These are phyloP conservation scores for Hystrix cristata DNA, from an alignment of 2,113 vertebrate genomes.

Conservation along the genomic window DNA sequence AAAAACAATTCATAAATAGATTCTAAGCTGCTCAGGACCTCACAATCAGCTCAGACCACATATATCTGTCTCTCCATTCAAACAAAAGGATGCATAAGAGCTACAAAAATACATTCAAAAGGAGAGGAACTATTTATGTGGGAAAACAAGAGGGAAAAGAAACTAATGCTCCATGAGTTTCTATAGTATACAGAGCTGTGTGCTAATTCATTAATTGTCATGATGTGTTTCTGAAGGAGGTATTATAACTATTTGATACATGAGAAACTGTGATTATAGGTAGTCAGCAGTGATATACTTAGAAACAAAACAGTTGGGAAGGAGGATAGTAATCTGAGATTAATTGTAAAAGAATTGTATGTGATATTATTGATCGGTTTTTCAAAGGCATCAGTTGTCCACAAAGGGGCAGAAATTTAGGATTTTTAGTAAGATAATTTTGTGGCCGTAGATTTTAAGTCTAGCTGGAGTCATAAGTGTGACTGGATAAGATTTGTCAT, in stretches of 20 bases:
- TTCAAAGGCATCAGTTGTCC: background rate
- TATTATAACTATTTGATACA: background rate
- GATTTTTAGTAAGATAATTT: background rate
- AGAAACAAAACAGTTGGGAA: background rate
- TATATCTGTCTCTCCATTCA: background rate
- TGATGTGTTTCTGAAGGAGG: background rate
- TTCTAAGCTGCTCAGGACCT: background rate
- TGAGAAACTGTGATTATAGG: background rate
- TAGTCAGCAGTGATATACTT: background rate
- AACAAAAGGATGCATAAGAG: background rate
- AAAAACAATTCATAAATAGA: background rate
- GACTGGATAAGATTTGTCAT: background rate
- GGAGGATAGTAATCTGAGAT: background rate
- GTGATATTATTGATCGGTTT: background rate
- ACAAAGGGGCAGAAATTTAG: background rate
- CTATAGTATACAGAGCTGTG: background rate
- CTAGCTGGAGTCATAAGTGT: background rate
- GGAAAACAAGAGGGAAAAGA: background rate
- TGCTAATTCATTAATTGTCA: background rate
- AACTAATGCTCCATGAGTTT: background rate
- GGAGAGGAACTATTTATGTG: background rate
- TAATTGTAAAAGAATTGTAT: background rate
- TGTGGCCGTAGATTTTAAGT: slow-evolving; percentile 1
- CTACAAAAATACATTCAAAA: background rate
- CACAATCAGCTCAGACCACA: background rate